phyloP scores from a whole-genome alignment of 1,140 invertebrate genomes.

The Saxidomus purpurata region DNA sequence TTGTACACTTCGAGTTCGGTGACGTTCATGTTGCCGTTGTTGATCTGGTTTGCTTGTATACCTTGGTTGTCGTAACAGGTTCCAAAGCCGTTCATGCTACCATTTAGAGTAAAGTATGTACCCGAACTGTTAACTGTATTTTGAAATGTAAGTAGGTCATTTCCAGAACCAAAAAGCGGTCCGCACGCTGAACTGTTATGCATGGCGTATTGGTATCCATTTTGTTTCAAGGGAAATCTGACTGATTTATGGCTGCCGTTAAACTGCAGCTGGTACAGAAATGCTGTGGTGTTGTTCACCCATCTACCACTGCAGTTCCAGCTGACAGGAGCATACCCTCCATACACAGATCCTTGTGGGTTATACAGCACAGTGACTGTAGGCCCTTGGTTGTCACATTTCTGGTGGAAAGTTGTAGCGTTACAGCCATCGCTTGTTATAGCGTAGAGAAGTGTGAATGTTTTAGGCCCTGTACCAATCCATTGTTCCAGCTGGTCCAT shows the following conservation, averaged over 20 bases:
- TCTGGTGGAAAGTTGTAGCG: constrained; percentile 63
- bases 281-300: background rate
- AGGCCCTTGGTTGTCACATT: constrained; percentile 68
- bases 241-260: background rate
- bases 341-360: constrained; percentile 66
- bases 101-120: background rate
- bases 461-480: constrained; percentile 53
- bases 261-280: background rate
- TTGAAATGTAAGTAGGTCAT: constrained; percentile 39
- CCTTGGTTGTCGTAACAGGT: constrained; percentile 30
- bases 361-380: constrained; percentile 71
- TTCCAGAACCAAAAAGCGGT: constrained; percentile 12
- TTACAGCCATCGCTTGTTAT: constrained; percentile 64
- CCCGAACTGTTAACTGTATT: background rate
- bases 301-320: constrained; percentile 49
- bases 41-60: background rate
- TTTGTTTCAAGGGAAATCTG: background rate
- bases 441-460: constrained; percentile 66
- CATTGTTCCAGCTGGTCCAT: constrained; percentile 58
- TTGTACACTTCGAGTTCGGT: constrained; percentile 56
- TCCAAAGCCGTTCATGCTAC: constrained; percentile 10
- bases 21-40: constrained; percentile 27
- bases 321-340: constrained; percentile 62
- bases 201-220: background rate
- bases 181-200: background rate